phyloP scores from a whole-genome alignment of 92 coral and sea anemone species.

The Ricordea florida region DNA sequence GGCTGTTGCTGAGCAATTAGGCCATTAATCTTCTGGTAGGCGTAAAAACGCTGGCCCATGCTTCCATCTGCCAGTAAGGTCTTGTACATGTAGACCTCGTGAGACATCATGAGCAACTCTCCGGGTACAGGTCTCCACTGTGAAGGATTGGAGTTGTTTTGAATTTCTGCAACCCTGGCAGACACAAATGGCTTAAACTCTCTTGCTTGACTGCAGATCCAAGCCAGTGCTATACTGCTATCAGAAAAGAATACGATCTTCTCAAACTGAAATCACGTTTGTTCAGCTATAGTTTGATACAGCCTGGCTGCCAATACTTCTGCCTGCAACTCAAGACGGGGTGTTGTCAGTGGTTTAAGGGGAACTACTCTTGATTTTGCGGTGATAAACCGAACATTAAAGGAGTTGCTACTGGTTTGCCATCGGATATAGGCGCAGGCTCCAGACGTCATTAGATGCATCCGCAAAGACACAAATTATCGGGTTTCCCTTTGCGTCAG shows the following conservation, averaged over 20 bases:
- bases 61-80: too few species aligned
- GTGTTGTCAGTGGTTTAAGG: neutral
- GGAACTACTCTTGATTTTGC: constrained; percentile 37
- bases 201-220: constrained; percentile 48
- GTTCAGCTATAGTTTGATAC: constrained; percentile 25
- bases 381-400: neutral
- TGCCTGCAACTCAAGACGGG: constrained; percentile 10
- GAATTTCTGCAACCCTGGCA: constrained; percentile 44
- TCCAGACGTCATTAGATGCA: constrained; percentile 44
- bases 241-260: constrained; percentile 14
- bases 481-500: constrained; percentile 6
- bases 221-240: constrained; percentile 25
- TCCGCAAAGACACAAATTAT: constrained; percentile 37
- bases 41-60: too few species aligned
- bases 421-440: constrained; percentile 45
- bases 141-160: constrained; percentile 24
- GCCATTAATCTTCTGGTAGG: too few species aligned
- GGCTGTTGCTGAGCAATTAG: neutral
- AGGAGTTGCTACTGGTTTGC: too few species aligned
- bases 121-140: constrained; percentile 49
- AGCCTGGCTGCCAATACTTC: constrained; percentile 26
- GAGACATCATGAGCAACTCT: neutral
- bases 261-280: constrained; percentile 30
- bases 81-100: too few species aligned
- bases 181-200: constrained; percentile 44